Evolutionary conservation across 2,113 vertebrate species (phyloP).

Genomic region (Paratilapia polleni): DNA sequence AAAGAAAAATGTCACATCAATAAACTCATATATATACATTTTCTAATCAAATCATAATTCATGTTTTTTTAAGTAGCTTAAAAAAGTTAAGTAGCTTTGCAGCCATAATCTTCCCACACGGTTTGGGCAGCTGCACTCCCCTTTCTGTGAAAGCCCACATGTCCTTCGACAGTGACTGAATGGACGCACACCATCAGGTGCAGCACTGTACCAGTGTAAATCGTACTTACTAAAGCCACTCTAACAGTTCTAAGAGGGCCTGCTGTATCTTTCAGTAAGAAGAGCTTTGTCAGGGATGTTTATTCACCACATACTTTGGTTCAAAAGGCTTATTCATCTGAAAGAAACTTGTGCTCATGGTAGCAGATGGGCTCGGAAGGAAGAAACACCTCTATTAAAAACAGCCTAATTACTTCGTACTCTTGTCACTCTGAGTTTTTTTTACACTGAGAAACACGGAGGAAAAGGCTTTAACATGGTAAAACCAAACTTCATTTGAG

Average conservation of each 20-base stretch:
- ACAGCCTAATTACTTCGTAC: slow-evolving; percentile 51
- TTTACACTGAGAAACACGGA: slow-evolving; percentile 50
- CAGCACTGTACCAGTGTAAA: slow-evolving; percentile 9
- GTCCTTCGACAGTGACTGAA: neutral
- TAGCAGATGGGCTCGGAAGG: slow-evolving; percentile 72
- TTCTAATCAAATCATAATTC: too few species aligned
- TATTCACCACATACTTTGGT: slow-evolving; percentile 51
- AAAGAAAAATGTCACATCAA: neutral
- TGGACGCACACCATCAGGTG: slow-evolving; percentile 45
- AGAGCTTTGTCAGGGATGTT: slow-evolving; percentile 47
- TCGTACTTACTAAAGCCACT: neutral
- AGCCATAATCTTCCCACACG: neutral
- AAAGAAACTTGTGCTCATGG: slow-evolving; percentile 41
- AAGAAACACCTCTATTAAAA: slow-evolving; percentile 58
- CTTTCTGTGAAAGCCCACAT: neutral
- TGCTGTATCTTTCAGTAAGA: slow-evolving; percentile 17
- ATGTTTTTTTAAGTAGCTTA: neutral
- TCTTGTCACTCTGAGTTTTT: slow-evolving; percentile 41
- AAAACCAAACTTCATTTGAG: slow-evolving; percentile 46
- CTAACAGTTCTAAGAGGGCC: slow-evolving; percentile 1
- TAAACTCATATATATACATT: neutral
- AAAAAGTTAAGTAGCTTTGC: neutral
- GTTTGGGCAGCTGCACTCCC: neutral
- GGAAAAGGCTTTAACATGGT: slow-evolving; percentile 50
- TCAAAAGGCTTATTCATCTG: slow-evolving; percentile 54